These are phyloP conservation scores for Andrena haemorrhoa DNA, from an alignment of 2,888 invertebrate genomes.

Conservation along the genomic window DNA sequence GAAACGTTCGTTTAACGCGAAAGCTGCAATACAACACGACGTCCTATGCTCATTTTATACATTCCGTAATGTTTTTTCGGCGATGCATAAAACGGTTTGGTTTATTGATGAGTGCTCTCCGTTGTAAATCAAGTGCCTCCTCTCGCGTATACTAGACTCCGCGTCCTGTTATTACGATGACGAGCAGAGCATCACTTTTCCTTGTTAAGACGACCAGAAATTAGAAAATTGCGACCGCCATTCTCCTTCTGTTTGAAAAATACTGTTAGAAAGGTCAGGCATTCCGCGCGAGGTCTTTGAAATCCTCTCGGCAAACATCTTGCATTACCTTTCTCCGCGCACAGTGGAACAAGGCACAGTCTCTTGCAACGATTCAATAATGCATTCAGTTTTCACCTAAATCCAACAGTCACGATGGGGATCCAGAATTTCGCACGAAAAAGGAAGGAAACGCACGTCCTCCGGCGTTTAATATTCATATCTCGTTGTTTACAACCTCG, in stretches of 20 bases:
- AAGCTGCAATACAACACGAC: not conserved
- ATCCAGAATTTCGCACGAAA: not conserved
- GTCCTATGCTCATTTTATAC: not conserved
- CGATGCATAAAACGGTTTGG: not conserved
- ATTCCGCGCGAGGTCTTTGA: slow-evolving; percentile 26
- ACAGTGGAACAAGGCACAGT: slow-evolving; percentile 19
- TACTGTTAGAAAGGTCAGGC: slow-evolving; percentile 27
- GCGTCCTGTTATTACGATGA: not conserved
- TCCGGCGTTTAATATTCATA: not conserved
- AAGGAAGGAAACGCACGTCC: not conserved
- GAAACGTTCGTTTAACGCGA: not conserved
- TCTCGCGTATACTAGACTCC: not conserved
- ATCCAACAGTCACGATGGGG: not conserved
- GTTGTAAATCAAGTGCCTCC: not conserved
- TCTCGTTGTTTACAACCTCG: not conserved
- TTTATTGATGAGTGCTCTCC: not conserved
- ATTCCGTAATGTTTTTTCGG: no score
- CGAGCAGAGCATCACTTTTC: not conserved
- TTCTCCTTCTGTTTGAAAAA: slow-evolving; percentile 32
- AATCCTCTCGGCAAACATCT: slow-evolving; percentile 35
- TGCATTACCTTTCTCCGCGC: slow-evolving; percentile 51
- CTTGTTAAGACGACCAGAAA: not conserved
- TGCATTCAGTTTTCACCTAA: not conserved
- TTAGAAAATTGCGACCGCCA: slow-evolving; percentile 7
- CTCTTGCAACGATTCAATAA: slow-evolving; percentile 3